phyloP scores from a whole-genome alignment of 2,113 vertebrate genomes.

The Nicator chloris region DNA sequence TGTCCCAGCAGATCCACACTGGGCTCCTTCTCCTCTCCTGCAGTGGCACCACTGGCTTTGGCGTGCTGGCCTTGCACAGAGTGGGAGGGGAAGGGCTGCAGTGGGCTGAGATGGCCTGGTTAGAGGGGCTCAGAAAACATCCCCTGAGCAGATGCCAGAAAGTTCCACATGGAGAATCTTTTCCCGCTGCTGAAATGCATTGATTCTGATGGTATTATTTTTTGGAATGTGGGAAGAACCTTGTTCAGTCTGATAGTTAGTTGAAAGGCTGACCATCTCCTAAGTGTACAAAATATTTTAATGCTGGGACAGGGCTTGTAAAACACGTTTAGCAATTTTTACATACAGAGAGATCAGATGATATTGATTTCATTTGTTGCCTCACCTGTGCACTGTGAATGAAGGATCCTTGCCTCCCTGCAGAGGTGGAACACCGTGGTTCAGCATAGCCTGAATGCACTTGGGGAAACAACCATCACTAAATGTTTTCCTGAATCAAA shows the following conservation, averaged over 20 bases:
- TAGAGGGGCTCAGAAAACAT: background rate
- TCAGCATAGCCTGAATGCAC: background rate
- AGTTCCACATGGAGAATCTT: background rate
- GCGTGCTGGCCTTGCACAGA: background rate
- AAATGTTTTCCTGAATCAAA: background rate
- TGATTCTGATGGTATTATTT: background rate
- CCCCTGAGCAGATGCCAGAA: background rate
- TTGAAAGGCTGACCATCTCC: background rate
- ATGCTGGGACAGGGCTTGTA: background rate
- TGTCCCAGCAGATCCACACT: background rate
- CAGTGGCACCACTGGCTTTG: background rate
- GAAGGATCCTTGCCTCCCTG: background rate
- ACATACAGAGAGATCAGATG: background rate
- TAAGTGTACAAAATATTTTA: background rate
- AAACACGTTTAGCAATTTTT: background rate
- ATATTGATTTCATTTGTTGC: background rate
- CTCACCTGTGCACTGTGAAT: background rate
- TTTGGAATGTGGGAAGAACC: background rate
- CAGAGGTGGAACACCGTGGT: background rate
- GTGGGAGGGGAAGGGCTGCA: background rate
- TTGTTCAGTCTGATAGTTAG: background rate
- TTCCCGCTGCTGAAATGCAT: fast-evolving
- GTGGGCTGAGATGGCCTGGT: background rate
- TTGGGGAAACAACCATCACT: background rate
- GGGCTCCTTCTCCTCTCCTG: background rate